Conservation (phyloP, 2,113 vertebrate genomes). For the Triplophysa dalaica region DNA sequence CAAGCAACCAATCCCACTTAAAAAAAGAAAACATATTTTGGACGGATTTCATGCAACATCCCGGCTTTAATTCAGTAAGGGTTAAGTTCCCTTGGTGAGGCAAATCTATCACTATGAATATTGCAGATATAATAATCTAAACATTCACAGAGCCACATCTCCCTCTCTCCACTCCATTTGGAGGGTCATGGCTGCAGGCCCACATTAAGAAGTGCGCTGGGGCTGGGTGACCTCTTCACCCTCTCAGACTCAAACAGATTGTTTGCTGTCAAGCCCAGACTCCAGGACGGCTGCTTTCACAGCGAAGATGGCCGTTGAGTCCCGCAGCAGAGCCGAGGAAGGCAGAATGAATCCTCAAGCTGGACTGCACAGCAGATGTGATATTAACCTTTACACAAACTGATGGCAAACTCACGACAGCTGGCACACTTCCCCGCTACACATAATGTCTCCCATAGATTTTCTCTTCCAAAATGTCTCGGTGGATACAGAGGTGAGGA, state of each 20-base stretch:
- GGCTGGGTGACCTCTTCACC: slow-evolving; percentile 47
- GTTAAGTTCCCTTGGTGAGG: background rate
- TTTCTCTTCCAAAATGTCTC: slow-evolving; percentile 20
- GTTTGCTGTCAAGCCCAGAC: slow-evolving; percentile 46
- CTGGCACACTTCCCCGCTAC: slow-evolving; percentile 45
- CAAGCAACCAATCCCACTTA: background rate
- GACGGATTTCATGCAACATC: background rate
- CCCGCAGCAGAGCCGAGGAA: slow-evolving; percentile 41
- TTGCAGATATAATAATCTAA: slow-evolving; percentile 23
- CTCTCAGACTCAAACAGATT: slow-evolving; percentile 53
- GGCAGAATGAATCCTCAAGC: slow-evolving; percentile 42
- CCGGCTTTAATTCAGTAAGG: background rate
- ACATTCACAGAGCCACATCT: background rate
- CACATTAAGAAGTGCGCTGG: slow-evolving; percentile 48
- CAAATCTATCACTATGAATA: slow-evolving; percentile 8
- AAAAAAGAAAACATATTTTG: background rate
- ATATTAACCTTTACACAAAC: slow-evolving; percentile 53
- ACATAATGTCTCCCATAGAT: slow-evolving; percentile 43
- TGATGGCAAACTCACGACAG: slow-evolving; percentile 38
- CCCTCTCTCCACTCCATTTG: slow-evolving; percentile 20
- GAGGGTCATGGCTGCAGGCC: slow-evolving; percentile 38
- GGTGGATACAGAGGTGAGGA: slow-evolving; percentile 16
- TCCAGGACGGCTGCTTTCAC: slow-evolving; percentile 32
- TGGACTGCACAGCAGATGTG: slow-evolving; percentile 52
- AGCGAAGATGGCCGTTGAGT: slow-evolving; percentile 26